phyloP scores from a whole-genome alignment of 2,888 invertebrate species.

The Brachypalpus laphriformis region DNA sequence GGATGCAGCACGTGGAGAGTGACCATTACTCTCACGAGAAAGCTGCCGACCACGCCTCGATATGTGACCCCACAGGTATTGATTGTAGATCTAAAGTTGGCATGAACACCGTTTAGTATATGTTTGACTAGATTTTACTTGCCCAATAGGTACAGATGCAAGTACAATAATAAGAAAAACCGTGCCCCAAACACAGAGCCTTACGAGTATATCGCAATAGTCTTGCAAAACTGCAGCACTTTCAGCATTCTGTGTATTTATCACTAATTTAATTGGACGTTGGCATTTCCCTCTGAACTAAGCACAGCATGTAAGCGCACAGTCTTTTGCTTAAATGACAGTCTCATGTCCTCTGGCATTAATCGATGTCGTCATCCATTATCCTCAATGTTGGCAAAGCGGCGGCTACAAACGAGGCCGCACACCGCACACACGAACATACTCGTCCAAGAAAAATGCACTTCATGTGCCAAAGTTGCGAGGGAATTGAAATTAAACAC shows the following conservation, averaged over 20 bases:
- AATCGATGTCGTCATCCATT: constrained; percentile 45
- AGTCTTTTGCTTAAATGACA: neutral
- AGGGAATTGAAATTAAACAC: constrained; percentile 10
- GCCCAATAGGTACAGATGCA: neutral
- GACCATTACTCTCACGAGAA: too few species aligned
- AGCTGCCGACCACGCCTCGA: too few species aligned
- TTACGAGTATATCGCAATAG: constrained; percentile 7
- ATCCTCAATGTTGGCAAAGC: constrained; percentile 5
- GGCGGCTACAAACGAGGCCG: neutral
- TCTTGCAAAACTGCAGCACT: neutral
- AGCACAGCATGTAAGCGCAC: neutral
- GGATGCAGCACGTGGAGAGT: too few species aligned
- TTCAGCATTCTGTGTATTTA: neutral
- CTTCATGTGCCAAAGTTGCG: constrained; percentile 5
- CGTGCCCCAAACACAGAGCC: too few species aligned
- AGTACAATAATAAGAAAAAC: too few species aligned
- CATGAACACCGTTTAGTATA: too few species aligned
- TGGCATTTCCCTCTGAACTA: constrained; percentile 1
- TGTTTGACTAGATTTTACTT: too few species aligned
- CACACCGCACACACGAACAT: too few species aligned
- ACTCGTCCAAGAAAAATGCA: neutral
- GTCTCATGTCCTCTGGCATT: constrained; percentile 14
- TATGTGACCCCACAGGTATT: too few species aligned
- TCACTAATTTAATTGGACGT: constrained; percentile 3
- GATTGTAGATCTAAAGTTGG: too few species aligned